These are phyloP conservation scores for Papilio machaon DNA, from an alignment of 1,140 invertebrate genomes.

Conservation along the genomic window DNA sequence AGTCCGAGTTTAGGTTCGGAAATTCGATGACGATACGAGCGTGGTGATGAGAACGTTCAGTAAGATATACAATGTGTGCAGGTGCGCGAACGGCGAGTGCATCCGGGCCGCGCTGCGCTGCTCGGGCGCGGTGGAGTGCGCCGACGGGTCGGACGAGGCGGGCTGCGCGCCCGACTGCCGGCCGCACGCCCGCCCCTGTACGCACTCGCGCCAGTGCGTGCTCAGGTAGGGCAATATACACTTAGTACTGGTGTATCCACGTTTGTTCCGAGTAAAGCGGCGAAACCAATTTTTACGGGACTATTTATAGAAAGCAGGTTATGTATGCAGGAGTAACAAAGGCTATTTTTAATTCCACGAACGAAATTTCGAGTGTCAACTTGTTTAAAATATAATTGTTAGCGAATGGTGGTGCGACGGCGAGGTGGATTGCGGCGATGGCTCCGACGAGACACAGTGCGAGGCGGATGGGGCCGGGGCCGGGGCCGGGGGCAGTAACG, in stretches of 20 bases:
- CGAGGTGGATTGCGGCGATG: conserved; percentile 87
- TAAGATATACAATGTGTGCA: background rate
- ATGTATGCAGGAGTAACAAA: too few species aligned
- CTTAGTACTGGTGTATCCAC: too few species aligned
- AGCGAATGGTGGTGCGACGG: conserved; percentile 87
- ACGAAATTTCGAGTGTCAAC: too few species aligned
- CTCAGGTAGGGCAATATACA: too few species aligned
- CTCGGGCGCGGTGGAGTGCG: conserved; percentile 87
- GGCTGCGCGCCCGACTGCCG: conserved; percentile 82
- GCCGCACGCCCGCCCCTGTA: conserved; percentile 83
- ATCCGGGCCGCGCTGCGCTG: conserved; percentile 85
- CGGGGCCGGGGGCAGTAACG: background rate
- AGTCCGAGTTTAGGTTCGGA: conserved; percentile 83
- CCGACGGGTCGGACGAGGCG: conserved; percentile 79
- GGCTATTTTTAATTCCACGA: too few species aligned
- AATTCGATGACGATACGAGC: background rate
- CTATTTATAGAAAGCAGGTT: too few species aligned
- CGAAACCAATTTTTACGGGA: too few species aligned
- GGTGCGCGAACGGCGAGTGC: conserved; percentile 85
- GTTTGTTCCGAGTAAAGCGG: too few species aligned
- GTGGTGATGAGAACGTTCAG: too few species aligned
- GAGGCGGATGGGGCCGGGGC: background rate
- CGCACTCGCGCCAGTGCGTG: conserved; percentile 58
- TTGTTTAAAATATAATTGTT: background rate
- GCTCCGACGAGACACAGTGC: conserved; percentile 89